Conservation (phyloP, 2,888 invertebrate genomes). For the Bellardia pandia region DNA sequence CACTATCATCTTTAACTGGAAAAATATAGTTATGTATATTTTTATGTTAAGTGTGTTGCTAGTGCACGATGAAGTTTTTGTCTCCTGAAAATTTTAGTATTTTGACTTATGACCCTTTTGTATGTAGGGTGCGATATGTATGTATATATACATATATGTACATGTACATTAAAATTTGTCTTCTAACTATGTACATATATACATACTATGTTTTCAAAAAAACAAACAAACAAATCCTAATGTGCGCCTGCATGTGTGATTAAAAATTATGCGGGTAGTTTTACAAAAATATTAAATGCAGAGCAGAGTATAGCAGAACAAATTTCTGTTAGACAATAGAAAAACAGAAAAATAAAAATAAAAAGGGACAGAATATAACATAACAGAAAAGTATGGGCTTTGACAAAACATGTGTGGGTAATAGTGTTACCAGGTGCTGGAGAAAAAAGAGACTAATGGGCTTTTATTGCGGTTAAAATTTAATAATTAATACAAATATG, state of each 20-base stretch:
- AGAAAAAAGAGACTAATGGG: too few relatives aligned
- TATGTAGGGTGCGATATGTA: too few relatives aligned
- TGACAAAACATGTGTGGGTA: constrained; percentile 18
- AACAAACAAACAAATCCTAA: background rate
- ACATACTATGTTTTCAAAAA: background rate
- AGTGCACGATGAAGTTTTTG: too few relatives aligned
- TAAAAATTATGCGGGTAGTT: constrained; percentile 38
- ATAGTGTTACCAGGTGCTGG: background rate
- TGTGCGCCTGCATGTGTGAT: background rate
- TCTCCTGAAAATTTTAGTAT: too few relatives aligned
- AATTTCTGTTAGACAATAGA: constrained; percentile 32
- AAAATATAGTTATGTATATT: too few relatives aligned
- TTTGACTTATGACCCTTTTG: too few relatives aligned
- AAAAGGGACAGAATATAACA: background rate
- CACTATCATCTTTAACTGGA: too few relatives aligned
- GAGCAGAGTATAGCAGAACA: constrained; percentile 1
- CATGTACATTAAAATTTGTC: background rate
- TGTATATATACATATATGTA: background rate
- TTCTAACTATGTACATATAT: background rate
- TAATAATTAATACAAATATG: too few relatives aligned
- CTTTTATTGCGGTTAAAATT: too few relatives aligned
- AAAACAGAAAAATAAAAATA: constrained; percentile 9
- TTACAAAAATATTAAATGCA: constrained; percentile 9
- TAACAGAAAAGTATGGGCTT: background rate
- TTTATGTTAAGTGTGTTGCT: too few relatives aligned